Evolutionary conservation across 1,140 invertebrate genomes (phyloP).

Genomic region (Euwallacea fornicatus): DNA sequence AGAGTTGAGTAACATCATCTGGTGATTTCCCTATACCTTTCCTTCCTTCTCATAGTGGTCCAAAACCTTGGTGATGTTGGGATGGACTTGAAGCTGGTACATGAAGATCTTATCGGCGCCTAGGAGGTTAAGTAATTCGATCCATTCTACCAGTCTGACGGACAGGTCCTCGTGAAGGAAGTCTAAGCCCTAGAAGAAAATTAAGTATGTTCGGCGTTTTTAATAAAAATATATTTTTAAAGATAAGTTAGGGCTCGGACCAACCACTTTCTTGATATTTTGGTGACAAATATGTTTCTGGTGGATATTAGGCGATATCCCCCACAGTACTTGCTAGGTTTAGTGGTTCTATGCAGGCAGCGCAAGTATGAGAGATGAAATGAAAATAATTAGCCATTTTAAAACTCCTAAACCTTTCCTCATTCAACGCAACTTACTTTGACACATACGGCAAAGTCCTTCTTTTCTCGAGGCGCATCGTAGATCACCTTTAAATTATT

Average conservation of each 20-base stretch:
- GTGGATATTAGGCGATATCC: too few relatives aligned
- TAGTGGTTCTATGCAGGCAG: too few relatives aligned
- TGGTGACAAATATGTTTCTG: too few relatives aligned
- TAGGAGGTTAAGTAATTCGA: slow-evolving; percentile 81
- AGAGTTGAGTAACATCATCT: background rate
- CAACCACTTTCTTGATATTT: too few relatives aligned
- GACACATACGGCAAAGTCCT: slow-evolving; percentile 91
- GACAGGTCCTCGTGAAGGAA: slow-evolving; percentile 90
- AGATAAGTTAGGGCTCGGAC: background rate
- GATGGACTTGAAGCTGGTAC: slow-evolving; percentile 88
- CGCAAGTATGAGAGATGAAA: too few relatives aligned
- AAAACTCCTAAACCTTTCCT: too few relatives aligned
- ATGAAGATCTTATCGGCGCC: slow-evolving; percentile 93
- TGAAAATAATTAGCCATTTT: too few relatives aligned
- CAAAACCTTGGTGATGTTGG: slow-evolving; percentile 87
- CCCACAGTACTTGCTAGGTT: too few relatives aligned
- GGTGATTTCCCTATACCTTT: slow-evolving; percentile 47
- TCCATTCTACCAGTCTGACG: slow-evolving; percentile 91
- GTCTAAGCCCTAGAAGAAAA: slow-evolving; percentile 70
- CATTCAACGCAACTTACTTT: slow-evolving; percentile 51
- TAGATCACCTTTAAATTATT: slow-evolving; percentile 88
- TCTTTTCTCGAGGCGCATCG: slow-evolving; percentile 69
- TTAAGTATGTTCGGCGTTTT: background rate
- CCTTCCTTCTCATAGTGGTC: slow-evolving; percentile 76
- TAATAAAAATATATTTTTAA: background rate